Base-by-base conservation (phyloP, 2,113 vertebrate genomes). In the Festucalex cinctus region DNA sequence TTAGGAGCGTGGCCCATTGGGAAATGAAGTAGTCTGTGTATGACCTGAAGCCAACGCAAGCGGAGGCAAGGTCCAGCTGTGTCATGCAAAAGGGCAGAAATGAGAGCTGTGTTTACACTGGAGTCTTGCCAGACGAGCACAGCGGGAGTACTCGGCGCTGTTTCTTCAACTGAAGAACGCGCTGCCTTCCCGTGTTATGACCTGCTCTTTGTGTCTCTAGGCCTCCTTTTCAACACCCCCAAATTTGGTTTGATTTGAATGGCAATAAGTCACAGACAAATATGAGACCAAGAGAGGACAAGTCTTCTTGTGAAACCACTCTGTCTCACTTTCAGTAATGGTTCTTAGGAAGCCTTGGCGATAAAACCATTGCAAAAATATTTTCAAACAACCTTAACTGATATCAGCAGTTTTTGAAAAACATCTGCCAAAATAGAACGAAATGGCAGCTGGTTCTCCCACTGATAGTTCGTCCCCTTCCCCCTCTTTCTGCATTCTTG, bases 91-190 rank as follows among this genome's bases (percentile, higher is more conserved):
- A 6, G 75, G 71, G 65, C 79, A 81, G 86, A 86, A 89, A 87
- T 80, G 71, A 76, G 81, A 85, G 75, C 86, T 9, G 36, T 92
- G 89, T 91, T 90, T 83, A 88, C 62, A 57, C 72, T 80, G 80
- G 81, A 85, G 37, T 56, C 9, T 56, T 59, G 81, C 80, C 87
- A 88, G 74, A 69, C 39, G 60, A 75, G 67, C 62, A 59, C 71
- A 69, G 76, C 73, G 71, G 76, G 75, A 82, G 69, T 66, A 28
- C 65, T 77, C 63, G 62, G 75, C 56, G 59, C 71, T 58, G 68
- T 36, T 69, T 71, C 70, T 63, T 37, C 67, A 59, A 74, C 73
- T 80, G 68, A 43, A 49, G 66, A 71, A 71, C 65, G 74, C 66
- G 63, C 68, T 81, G 73, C 66, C 41, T 65, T 59, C 74, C 66